Evolutionary conservation across 2,797 vertebrate species (phyloP), one percentile per base, ranked within the genome.

Genomic region (Leptodactylus fallax): DNA sequence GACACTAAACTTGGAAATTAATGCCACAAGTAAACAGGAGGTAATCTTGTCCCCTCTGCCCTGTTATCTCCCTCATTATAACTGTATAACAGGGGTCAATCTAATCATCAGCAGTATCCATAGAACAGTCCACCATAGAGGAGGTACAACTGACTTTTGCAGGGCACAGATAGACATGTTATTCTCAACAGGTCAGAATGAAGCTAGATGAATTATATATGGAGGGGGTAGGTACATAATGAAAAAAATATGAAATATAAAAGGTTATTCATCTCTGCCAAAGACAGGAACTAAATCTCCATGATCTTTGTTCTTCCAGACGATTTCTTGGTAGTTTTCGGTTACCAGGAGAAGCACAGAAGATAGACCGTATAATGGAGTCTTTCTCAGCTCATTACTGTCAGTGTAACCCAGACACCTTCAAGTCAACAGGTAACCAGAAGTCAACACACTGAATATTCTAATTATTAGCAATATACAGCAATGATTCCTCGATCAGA

Each of bases 341-440:
- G 12, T 78, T 89, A 55, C 87, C 87, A 10, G 87, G 87, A 60
- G 87, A 89, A 56, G 87, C 87, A 65, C 87, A 89, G 67, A 85
- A 89, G 80, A 89, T 89, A 85, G 87, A 89, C 53, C 79, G 87
- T 12, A 89, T 89, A 55, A 89, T 89, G 87, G 87, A 89, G 51
- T 21, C 58, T 12, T 89, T 89, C 60, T 89, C 87, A 14, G n/a
- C 49, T 58, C 83, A 82, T 77, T 89, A 89, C 51, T 89, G 87
- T 58, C 67, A 89, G 16, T 78, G 83, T 76, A 89, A 89, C 79
- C 83, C 79, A 13, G 17, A 8, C 14, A 86, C 49, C 11, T 89
- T 89, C 60, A 72, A 76, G 60, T 89, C 83, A n/a, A 86, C 87
- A 89, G 87, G 87, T 89, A 16, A 84, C n/a, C 13, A 61, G 27